Conservation (phyloP, 1,140 invertebrate genomes). For the Goniozus legneri region DNA sequence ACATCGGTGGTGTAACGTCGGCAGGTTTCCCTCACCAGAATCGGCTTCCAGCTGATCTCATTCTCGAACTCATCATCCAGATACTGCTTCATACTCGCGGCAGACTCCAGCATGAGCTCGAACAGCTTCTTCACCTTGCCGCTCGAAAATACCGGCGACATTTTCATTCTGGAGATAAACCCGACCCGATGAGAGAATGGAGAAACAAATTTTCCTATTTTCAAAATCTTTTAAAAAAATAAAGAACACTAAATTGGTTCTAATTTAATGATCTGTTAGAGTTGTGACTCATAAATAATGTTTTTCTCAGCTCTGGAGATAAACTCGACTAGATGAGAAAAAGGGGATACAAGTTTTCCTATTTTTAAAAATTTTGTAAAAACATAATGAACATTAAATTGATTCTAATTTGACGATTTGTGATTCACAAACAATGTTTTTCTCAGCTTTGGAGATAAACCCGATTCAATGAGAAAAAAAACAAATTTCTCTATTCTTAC, state of each 20-base stretch:
- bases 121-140: constrained; percentile 54
- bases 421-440: too few relatives aligned
- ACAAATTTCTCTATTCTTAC: too few relatives aligned
- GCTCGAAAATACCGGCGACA: constrained; percentile 53
- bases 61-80: constrained; percentile 14
- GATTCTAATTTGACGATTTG: too few relatives aligned
- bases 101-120: constrained; percentile 40
- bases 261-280: too few relatives aligned
- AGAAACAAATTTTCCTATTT: too few relatives aligned
- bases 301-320: neutral
- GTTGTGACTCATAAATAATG: too few relatives aligned
- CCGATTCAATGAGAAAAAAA: constrained; percentile 41
- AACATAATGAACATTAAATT: too few relatives aligned
- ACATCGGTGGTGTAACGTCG: constrained; percentile 53
- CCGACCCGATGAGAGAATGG: constrained; percentile 43
- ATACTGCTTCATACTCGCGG: constrained; percentile 26
- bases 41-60: neutral
- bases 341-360: too few relatives aligned
- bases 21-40: constrained; percentile 35
- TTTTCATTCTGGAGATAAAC: constrained; percentile 25
- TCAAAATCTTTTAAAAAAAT: too few relatives aligned
- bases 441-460: neutral
- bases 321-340: constrained; percentile 34
- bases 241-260: too few relatives aligned
- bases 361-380: too few relatives aligned